Evolutionary conservation across 1,140 invertebrate genomes (phyloP).

Genomic region (Musca vetustissima): DNA sequence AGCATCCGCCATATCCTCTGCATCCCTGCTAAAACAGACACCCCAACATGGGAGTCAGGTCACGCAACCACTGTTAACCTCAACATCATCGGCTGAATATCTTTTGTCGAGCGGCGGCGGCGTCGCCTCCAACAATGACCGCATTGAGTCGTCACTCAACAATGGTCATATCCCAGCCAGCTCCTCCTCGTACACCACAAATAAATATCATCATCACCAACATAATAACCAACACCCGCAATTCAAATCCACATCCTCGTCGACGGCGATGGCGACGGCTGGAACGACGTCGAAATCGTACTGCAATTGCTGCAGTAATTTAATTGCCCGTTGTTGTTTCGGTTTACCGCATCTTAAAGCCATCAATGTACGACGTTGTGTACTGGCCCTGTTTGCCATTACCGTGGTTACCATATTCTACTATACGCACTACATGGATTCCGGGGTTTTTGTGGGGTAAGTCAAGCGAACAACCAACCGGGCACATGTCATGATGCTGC

Average conservation of each 20-base stretch:
- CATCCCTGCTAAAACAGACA: too few relatives aligned
- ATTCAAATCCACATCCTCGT: not conserved
- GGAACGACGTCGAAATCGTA: not conserved
- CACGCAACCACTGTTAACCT: not conserved
- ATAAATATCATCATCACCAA: not conserved
- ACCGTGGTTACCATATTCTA: slow-evolving; percentile 73
- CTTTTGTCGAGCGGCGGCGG: slow-evolving; percentile 8
- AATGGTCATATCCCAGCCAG: slow-evolving; percentile 15
- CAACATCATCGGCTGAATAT: slow-evolving; percentile 27
- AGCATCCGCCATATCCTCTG: too few relatives aligned
- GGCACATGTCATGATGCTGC: not conserved
- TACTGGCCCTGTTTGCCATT: slow-evolving; percentile 66
- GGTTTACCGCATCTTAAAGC: slow-evolving; percentile 64
- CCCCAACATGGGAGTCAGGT: too few relatives aligned
- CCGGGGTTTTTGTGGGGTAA: slow-evolving; percentile 71
- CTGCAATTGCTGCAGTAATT: slow-evolving; percentile 53
- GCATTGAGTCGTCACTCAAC: not conserved
- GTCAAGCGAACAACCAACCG: slow-evolving; percentile 38
- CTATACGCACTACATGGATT: slow-evolving; percentile 72
- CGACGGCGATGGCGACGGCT: not conserved
- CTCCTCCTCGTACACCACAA: too few relatives aligned
- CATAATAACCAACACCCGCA: not conserved
- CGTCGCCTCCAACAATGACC: slow-evolving; percentile 1
- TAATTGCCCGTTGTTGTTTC: slow-evolving; percentile 58
- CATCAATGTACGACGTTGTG: slow-evolving; percentile 72